phyloP scores from a whole-genome alignment of 2,888 invertebrate species.

The Pilophorus perplexus region DNA sequence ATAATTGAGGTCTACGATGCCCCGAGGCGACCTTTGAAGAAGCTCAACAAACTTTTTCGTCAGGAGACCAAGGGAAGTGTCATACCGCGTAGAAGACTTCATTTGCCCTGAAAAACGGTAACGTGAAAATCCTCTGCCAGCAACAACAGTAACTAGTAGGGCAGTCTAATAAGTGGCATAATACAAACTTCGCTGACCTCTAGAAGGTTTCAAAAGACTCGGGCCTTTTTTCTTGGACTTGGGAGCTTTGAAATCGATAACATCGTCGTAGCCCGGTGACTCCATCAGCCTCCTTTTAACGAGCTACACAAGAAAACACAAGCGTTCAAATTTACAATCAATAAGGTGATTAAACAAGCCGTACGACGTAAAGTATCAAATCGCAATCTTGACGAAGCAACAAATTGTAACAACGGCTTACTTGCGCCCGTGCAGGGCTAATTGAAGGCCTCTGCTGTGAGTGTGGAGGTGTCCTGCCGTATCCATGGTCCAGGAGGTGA shows the following conservation, averaged over 20 bases:
- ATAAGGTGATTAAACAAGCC: too few species aligned
- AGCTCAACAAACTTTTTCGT: slow-evolving; percentile 93
- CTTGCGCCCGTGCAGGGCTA: slow-evolving; percentile 49
- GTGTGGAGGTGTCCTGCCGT: slow-evolving; percentile 76
- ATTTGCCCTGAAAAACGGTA: slow-evolving; percentile 43
- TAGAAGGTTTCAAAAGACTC: slow-evolving; percentile 28
- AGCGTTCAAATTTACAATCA: background rate
- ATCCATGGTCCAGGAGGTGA: slow-evolving; percentile 82
- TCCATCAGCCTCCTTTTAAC: slow-evolving; percentile 80
- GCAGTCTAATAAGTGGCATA: too few species aligned
- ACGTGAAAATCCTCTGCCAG: too few species aligned
- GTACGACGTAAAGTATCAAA: too few species aligned
- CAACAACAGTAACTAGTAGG: too few species aligned
- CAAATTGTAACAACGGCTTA: too few species aligned
- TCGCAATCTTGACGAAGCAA: too few species aligned
- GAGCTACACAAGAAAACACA: slow-evolving; percentile 37
- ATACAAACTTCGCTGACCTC: slow-evolving; percentile 13
- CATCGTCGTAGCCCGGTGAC: slow-evolving; percentile 57
- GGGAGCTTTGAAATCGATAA: slow-evolving; percentile 62
- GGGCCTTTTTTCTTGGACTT: slow-evolving; percentile 54
- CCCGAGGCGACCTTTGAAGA: slow-evolving; percentile 82
- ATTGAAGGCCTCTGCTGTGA: slow-evolving; percentile 51
- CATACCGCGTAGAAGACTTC: slow-evolving; percentile 67
- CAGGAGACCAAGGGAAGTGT: slow-evolving; percentile 90
- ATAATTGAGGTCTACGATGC: slow-evolving; percentile 84